phyloP scores from a whole-genome alignment of 2,113 vertebrate genomes.

The Phocoena phocoena region DNA sequence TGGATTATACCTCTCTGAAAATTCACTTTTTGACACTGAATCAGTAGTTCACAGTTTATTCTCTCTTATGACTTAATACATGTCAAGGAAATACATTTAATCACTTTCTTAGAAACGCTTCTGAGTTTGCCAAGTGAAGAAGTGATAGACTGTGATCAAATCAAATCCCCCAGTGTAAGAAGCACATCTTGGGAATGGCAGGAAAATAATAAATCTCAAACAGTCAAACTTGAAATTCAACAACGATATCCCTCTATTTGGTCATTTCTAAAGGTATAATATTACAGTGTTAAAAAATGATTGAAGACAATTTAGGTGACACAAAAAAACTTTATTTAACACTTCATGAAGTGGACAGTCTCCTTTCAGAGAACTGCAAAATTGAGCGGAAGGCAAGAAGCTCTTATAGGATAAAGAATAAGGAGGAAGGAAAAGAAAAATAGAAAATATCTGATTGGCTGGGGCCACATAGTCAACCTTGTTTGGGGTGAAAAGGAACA shows the following conservation, averaged over 20 bases:
- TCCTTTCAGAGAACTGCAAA: not conserved
- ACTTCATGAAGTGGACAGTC: not conserved
- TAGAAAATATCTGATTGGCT: not conserved
- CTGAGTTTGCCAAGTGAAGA: not conserved
- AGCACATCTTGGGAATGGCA: not conserved
- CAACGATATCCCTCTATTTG: not conserved
- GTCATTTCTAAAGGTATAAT: not conserved
- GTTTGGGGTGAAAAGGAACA: not conserved
- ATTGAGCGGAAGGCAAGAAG: not conserved
- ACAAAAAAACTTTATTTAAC: not conserved
- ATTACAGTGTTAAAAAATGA: not conserved
- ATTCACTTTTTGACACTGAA: not conserved
- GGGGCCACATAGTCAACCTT: not conserved
- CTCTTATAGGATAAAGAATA: not conserved
- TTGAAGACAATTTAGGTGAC: not conserved
- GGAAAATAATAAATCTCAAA: not conserved
- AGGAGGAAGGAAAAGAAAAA: not conserved
- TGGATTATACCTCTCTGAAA: not conserved
- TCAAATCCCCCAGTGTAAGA: not conserved
- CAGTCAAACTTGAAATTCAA: not conserved
- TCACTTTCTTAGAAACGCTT: not conserved
- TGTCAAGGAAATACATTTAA: not conserved
- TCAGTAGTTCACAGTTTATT: not conserved
- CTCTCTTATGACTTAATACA: not conserved
- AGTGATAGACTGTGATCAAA: not conserved